phyloP scores from a whole-genome alignment of 2,113 vertebrate species.

The Tragulus kanchil region DNA sequence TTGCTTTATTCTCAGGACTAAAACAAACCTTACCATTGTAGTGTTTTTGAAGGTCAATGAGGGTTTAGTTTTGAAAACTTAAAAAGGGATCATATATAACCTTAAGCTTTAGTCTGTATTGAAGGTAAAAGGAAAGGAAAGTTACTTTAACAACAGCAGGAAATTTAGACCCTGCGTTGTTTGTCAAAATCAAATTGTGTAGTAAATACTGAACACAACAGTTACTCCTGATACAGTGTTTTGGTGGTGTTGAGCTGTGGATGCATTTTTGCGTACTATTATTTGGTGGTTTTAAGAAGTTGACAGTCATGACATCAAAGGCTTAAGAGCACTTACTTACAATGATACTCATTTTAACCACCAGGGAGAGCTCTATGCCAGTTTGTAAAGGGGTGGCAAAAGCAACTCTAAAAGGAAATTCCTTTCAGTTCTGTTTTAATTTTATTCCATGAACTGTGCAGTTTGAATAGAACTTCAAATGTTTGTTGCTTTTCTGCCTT shows the following conservation, averaged over 20 bases:
- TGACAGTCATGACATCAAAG: background rate
- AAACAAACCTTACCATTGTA: background rate
- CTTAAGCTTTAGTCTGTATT: no score
- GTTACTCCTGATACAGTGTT: background rate
- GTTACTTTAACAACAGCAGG: background rate
- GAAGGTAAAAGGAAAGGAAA: background rate
- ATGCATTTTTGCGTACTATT: background rate
- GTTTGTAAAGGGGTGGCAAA: background rate
- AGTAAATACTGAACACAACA: background rate
- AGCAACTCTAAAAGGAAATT: background rate
- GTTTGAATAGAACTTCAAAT: background rate
- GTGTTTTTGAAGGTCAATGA: background rate
- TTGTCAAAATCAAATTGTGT: background rate
- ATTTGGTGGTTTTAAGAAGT: background rate
- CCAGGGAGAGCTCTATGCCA: slow-evolving; percentile 18
- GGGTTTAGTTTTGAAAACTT: background rate
- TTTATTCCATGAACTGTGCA: background rate
- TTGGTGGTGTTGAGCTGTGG: background rate
- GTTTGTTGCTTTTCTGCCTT: slow-evolving; percentile 66
- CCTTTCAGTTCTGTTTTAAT: background rate
- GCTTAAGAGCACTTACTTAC: background rate
- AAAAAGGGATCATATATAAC: background rate
- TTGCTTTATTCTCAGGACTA: background rate
- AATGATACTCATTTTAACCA: slow-evolving; percentile 16
- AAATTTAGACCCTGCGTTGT: background rate